Percentiles rank a stretch among this genome's conserved stretches.
phyloP scores from a whole-genome alignment of 2,888 invertebrate genomes.

The Eupithecia abbreviata region DNA sequence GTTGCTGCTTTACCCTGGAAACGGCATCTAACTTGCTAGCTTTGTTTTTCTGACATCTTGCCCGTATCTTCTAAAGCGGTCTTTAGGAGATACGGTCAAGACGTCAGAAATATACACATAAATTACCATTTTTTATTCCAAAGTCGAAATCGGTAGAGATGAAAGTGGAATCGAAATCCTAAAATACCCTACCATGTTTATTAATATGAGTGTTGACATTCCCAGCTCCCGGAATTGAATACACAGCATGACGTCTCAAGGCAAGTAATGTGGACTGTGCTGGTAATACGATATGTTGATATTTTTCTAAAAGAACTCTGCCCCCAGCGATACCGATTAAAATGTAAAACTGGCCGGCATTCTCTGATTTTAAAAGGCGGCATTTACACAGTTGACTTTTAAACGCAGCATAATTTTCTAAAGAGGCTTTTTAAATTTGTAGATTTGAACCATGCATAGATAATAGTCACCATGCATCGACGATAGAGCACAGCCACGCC shows the following conservation, averaged over 20 bases:
- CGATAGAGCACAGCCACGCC: too few species aligned
- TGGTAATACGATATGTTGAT: constrained; percentile 41
- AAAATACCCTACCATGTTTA: constrained; percentile 25
- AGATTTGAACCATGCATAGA: neutral
- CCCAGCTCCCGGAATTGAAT: constrained; percentile 36
- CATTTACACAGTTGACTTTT: constrained; percentile 36
- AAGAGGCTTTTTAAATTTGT: neutral
- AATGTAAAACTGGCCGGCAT: constrained; percentile 41
- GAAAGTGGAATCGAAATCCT: constrained; percentile 22
- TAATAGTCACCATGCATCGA: too few species aligned
- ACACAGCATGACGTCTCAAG: constrained; percentile 39
- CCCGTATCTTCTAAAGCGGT: neutral
- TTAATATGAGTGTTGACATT: constrained; percentile 29
- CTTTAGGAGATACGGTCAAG: too few species aligned
- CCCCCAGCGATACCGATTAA: constrained; percentile 44
- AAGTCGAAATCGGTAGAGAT: constrained; percentile 16
- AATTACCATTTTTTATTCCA: neutral
- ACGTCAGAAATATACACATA: too few species aligned
- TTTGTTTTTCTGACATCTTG: neutral
- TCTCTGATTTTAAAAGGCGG: constrained; percentile 21
- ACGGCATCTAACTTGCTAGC: neutral
- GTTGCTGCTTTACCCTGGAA: neutral
- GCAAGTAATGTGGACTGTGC: constrained; percentile 18
- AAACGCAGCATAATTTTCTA: neutral
- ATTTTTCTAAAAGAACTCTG: constrained; percentile 42